Conservation (phyloP, 1,140 invertebrate genomes). For the Diorhabda sublineata region DNA sequence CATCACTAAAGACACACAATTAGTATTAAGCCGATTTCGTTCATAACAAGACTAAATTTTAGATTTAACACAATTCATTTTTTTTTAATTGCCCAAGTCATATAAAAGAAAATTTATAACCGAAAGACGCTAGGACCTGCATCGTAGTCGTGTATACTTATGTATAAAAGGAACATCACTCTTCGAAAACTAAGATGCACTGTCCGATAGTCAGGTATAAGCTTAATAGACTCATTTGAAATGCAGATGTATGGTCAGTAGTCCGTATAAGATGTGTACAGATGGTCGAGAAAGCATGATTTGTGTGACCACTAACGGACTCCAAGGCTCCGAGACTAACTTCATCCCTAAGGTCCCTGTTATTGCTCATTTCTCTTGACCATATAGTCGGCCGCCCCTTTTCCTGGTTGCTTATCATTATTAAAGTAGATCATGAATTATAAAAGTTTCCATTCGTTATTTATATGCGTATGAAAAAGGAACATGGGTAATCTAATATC, state of each 20-base stretch:
- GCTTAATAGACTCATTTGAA: conserved; percentile 38
- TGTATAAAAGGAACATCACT: background rate
- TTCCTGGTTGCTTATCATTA: conserved; percentile 26
- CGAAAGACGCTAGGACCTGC: too few species aligned
- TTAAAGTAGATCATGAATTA: conserved; percentile 31
- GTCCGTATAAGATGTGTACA: conserved; percentile 40
- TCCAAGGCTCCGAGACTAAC: conserved; percentile 17
- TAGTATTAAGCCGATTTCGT: too few species aligned
- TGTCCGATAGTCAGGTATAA: conserved; percentile 6
- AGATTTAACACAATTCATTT: too few species aligned
- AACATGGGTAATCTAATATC: conserved; percentile 1
- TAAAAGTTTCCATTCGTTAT: background rate
- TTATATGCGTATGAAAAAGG: background rate
- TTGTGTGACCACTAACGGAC: conserved; percentile 42
- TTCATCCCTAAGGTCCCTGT: conserved; percentile 22
- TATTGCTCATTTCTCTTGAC: conserved; percentile 21
- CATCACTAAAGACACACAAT: too few species aligned
- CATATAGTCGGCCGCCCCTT: conserved; percentile 14
- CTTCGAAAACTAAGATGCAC: background rate
- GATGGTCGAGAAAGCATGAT: conserved; percentile 40
- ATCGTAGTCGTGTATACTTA: background rate
- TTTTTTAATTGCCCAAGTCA: too few species aligned
- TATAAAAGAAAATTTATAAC: too few species aligned
- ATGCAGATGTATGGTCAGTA: conserved; percentile 40
- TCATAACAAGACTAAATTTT: too few species aligned